Conservation (phyloP, 1,140 invertebrate species). For the roundworm (Caenorhabditis elegans) region WBcel235 BX284605.5:6260001-6260500, state of each 20-base stretch:
- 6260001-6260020: slow-evolving; percentile 61
- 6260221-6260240: no score
- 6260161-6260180: slow-evolving; percentile 57
- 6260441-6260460: slow-evolving; percentile 63
- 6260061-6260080: slow-evolving; percentile 66
- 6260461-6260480: slow-evolving; percentile 46
- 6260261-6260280: slow-evolving; percentile 52
- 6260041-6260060: slow-evolving; percentile 64
- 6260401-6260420: slow-evolving; percentile 63
- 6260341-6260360: slow-evolving; percentile 51
- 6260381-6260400: slow-evolving; percentile 62
- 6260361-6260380: slow-evolving; percentile 64
- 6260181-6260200: slow-evolving; percentile 62
- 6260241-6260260: background rate
- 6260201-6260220: no score
- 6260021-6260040: slow-evolving; percentile 62
- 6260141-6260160: slow-evolving; percentile 64
- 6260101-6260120: slow-evolving; percentile 64
- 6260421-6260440: slow-evolving; percentile 59
- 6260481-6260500: slow-evolving; percentile 57
- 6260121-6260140: slow-evolving; percentile 58
- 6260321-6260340: slow-evolving; percentile 61
- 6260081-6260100: slow-evolving; percentile 61
- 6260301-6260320: slow-evolving; percentile 65
- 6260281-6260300: slow-evolving; percentile 61